Evolutionary conservation across 2,797 vertebrate genomes (phyloP).

Genomic region (Pangasius mekongensis): DNA sequence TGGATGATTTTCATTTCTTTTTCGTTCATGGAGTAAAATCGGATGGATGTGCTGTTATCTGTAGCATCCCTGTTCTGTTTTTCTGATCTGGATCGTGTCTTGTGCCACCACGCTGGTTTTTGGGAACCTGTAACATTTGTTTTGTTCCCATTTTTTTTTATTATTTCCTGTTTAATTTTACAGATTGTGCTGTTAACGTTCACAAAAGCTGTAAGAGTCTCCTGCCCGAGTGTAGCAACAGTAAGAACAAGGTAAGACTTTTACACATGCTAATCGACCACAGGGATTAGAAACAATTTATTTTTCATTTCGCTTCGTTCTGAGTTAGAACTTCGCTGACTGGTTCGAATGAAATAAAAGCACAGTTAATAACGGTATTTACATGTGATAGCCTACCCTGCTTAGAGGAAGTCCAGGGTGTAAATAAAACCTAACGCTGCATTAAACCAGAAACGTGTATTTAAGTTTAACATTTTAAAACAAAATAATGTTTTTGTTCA

Average conservation of each 20-base stretch:
- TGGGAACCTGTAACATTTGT: not conserved
- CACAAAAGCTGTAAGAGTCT: slow-evolving; percentile 88
- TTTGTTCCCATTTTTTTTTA: slow-evolving; percentile 2
- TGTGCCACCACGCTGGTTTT: not conserved
- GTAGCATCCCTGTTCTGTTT: not conserved
- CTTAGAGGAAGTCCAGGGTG: not conserved
- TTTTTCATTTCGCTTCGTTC: not conserved
- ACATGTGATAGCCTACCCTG: not conserved
- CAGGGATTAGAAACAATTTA: too few relatives aligned
- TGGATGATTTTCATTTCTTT: not conserved
- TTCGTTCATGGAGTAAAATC: not conserved
- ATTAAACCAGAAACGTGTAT: not conserved
- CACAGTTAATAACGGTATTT: not conserved
- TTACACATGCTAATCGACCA: not conserved
- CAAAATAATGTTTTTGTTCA: not conserved
- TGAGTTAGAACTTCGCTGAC: too few relatives aligned
- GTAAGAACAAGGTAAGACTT: slow-evolving; percentile 82
- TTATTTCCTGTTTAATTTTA: slow-evolving; percentile 56
- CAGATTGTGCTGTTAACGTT: slow-evolving; percentile 89
- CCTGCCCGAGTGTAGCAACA: slow-evolving; percentile 85
- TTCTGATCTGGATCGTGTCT: not conserved
- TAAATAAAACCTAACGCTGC: not conserved
- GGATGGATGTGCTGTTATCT: not conserved
- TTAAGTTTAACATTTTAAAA: not conserved
- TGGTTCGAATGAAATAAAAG: not conserved